Conservation (phyloP, 2,113 vertebrate species). For the Melanerpes aurifrons region DNA sequence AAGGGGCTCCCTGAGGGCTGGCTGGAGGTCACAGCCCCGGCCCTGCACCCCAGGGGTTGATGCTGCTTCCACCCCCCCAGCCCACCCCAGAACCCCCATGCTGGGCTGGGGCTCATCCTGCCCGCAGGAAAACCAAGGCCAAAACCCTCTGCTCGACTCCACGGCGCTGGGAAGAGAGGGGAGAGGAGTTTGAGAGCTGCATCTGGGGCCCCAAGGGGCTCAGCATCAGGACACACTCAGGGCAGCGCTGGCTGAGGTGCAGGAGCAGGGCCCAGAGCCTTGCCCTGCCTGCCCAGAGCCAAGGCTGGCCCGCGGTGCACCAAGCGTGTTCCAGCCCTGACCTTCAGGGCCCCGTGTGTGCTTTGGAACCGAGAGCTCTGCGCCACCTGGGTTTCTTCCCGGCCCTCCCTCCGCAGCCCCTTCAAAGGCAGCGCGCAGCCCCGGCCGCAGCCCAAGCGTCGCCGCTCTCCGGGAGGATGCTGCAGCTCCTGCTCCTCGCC, state of each 20-base stretch:
- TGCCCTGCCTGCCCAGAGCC: background rate
- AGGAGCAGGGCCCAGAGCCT: accelerated
- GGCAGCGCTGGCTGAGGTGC: accelerated
- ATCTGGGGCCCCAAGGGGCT: background rate
- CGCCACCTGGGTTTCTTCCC: background rate
- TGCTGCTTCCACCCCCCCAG: no score
- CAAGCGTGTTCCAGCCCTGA: accelerated
- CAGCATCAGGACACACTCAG: accelerated
- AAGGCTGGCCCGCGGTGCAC: accelerated
- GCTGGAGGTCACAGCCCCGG: no score
- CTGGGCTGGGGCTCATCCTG: no score
- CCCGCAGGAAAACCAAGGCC: no score
- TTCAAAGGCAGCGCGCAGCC: background rate
- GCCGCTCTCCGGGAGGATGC: background rate
- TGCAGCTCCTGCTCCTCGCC: constrained; percentile 31
- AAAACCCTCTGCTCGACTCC: no score
- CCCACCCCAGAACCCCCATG: no score
- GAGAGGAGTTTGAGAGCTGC: background rate
- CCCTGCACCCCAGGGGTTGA: no score
- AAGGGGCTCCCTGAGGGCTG: no score
- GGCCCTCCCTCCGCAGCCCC: background rate
- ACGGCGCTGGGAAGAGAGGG: no score
- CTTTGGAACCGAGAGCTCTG: background rate
- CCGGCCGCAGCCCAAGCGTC: accelerated
- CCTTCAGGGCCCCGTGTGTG: background rate